A percentile compares a stretch with the other conserved stretches of the same genome.
phyloP scores from a whole-genome alignment of 1,140 invertebrate genomes.

The Calliphora vicina region DNA sequence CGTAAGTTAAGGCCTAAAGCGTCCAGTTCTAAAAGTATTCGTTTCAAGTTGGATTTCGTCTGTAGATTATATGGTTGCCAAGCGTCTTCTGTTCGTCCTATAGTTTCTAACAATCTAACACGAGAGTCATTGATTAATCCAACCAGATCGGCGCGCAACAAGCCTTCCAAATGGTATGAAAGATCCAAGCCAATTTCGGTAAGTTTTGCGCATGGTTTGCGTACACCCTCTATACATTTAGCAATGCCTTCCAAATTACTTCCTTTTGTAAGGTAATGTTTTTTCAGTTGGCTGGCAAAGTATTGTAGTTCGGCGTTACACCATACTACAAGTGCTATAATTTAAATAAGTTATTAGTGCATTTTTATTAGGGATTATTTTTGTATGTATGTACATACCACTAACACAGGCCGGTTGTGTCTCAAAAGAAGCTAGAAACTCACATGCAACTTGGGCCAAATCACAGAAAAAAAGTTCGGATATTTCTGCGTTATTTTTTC shows the following conservation, averaged over 20 bases:
- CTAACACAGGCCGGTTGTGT: conserved; percentile 58
- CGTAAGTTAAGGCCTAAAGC: conserved; percentile 63
- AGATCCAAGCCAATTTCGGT: conserved; percentile 72
- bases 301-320: conserved; percentile 84
- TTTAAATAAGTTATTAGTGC: not conserved
- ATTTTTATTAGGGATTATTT: not conserved
- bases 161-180: conserved; percentile 82
- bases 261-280: conserved; percentile 92
- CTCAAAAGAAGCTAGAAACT: conserved; percentile 59
- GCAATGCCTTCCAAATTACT: conserved; percentile 82
- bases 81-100: conserved; percentile 76
- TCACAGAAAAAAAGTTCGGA: conserved; percentile 62
- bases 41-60: conserved; percentile 66
- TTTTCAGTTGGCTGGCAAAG: conserved; percentile 83
- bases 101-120: conserved; percentile 69
- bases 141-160: conserved; percentile 74
- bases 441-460: conserved; percentile 59
- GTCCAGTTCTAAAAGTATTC: conserved; percentile 65
- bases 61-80: conserved; percentile 77
- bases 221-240: conserved; percentile 83
- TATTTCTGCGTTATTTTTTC: conserved; percentile 59
- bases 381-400: conserved; percentile 47
- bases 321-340: conserved; percentile 88
- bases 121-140: conserved; percentile 59
- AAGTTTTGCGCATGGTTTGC: conserved; percentile 77